Base-by-base conservation (phyloP, 2,888 invertebrate genomes). In the Nipponacmea schrenckii region DNA sequence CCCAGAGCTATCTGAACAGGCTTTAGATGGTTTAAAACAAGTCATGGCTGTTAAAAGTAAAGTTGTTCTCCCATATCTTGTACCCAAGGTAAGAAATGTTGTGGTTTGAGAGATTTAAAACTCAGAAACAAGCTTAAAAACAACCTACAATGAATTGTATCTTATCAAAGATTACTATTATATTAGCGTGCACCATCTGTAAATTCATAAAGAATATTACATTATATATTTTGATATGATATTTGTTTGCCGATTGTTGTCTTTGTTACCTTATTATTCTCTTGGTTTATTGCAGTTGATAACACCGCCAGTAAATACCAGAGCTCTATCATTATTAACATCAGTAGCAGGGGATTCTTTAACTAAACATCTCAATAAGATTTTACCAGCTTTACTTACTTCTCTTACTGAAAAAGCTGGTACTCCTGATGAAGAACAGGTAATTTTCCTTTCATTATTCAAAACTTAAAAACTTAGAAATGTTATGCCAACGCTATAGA, bases 1-100 rank as follows among this genome's bases (percentile, higher is more conserved):
- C 90, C 92, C 93, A 0, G 92, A 92, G 27, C 90, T 93, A 68
- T 95, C 95, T 0, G 97, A 97, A 86, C 94, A 94, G 86, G 95
- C 97, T 14, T 91, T 99, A 77, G 98, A 99, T 88, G 99, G 98
- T 26, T 91, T 99, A 80, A 93, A 96, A 73, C 97, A 98, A 92
- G 95, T 99, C 62, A 97, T 99, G 96, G 94, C 95, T 17, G 95
- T 98, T 72, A 98, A 98, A 90, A 96, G 97, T 0, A 92, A 95
- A 80, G 97, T 96, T 0, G 97, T 98, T 70, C 91, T 99, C 80
- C 98, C 98, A 0, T 98, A 97, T 90, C 92, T 99, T 75, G 94
- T 99, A 75, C 98, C 98, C 4, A 90, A 90, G 83, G 89, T 90
- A 73, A 74, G 74, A 73, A 7, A n/a, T n/a, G n/a, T n/a, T n/a